Percentiles rank a stretch among this genome's conserved stretches.
These are phyloP conservation scores for Maconellicoccus hirsutus DNA, from an alignment of 1,140 invertebrate genomes.

Conservation along the genomic window DNA sequence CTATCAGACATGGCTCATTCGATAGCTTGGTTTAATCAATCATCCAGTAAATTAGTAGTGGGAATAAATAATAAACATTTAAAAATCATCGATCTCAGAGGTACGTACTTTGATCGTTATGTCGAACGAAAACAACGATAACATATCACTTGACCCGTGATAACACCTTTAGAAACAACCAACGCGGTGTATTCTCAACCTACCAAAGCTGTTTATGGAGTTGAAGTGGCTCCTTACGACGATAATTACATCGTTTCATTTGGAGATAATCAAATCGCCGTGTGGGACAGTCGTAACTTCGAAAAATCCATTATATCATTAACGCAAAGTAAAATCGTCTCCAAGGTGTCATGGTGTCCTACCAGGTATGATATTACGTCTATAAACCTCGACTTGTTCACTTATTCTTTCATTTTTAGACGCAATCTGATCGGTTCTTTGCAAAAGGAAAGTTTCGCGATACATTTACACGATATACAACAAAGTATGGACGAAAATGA, in stretches of 20 bases:
- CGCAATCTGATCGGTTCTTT: conserved; percentile 61
- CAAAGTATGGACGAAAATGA: conserved; percentile 61
- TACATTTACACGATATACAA: conserved; percentile 71
- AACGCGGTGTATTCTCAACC: conserved; percentile 31
- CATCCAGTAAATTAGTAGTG: conserved; percentile 59
- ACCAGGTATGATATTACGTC: conserved; percentile 48
- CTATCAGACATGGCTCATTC: conserved; percentile 71
- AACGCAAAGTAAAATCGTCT: conserved; percentile 53
- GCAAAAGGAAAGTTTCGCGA: conserved; percentile 50
- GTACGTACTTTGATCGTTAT: conserved; percentile 38
- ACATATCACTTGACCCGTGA: neutral
- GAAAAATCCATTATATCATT: conserved; percentile 69
- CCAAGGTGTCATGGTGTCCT: conserved; percentile 76
- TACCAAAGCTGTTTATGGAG: conserved; percentile 71
- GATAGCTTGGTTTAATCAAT: conserved; percentile 68
- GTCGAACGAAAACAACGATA: neutral
- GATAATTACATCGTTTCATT: conserved; percentile 70
- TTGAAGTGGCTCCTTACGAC: conserved; percentile 63
- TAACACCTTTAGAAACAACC: neutral
- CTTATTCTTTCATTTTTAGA: conserved; percentile 37
- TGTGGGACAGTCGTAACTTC: conserved; percentile 81
- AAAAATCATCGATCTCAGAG: conserved; percentile 82
- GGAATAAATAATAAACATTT: conserved; percentile 83
- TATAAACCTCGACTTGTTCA: neutral
- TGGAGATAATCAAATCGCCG: conserved; percentile 61